Conservation (phyloP, 2,797 vertebrate genomes). For the Zalophus californianus region DNA sequence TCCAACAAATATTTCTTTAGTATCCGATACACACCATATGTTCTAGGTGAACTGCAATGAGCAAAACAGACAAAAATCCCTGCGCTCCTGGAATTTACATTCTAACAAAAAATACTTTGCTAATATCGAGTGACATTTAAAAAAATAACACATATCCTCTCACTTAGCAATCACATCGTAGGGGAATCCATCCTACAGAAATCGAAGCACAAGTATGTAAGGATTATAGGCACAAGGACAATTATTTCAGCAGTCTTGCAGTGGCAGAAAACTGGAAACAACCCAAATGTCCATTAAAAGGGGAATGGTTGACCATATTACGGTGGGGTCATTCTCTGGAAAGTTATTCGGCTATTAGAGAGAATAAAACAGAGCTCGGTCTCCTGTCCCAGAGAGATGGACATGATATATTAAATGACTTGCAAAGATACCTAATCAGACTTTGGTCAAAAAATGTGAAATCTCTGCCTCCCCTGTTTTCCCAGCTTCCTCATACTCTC, state of each 20-base stretch:
- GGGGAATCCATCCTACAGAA: not conserved
- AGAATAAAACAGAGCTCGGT: not conserved
- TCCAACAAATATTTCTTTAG: not conserved
- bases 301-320: not conserved
- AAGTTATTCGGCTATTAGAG: slow-evolving; percentile 15
- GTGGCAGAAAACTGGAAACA: not conserved
- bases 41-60: not conserved
- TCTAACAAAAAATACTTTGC: slow-evolving; percentile 11
- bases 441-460: slow-evolving; percentile 15
- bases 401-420: not conserved
- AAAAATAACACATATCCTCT: not conserved
- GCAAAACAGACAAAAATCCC: slow-evolving; percentile 17
- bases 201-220: not conserved
- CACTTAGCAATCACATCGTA: not conserved
- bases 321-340: not conserved
- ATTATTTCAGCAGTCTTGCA: not conserved
- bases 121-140: not conserved
- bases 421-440: not conserved
- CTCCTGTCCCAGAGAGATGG: not conserved
- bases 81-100: not conserved
- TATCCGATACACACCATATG: not conserved
- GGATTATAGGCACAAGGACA: not conserved
- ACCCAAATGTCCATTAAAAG: not conserved
- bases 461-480: not conserved
- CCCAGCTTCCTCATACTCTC: not conserved